Evolutionary conservation across 2,113 vertebrate species (phyloP), one percentile per base, ranked within the genome.

Genomic region (Chionodraco myersi): DNA sequence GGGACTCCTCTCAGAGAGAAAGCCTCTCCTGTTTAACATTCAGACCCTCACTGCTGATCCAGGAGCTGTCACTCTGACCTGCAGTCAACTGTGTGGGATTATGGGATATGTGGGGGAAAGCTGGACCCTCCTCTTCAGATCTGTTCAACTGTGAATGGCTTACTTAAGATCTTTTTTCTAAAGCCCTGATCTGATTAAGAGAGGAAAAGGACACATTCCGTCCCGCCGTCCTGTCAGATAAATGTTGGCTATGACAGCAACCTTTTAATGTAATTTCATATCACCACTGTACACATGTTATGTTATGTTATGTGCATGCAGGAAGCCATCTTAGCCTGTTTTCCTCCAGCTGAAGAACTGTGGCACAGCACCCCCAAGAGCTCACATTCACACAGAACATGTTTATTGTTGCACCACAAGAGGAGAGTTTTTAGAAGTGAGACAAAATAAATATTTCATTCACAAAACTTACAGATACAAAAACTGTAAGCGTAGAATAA

Each of bases 1-100:
- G 88, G 86, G 85, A 78, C 75, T 59, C 72, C 75, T 77, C 58
- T 82, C 72, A 79, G 57, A 83, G 67, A 87, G 65, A 82, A 90
- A 79, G 54, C 66, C 47, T 72, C 61, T 75, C 74, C 76, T 88
- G 77, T 73, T 90, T 80, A 84, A 67, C 77, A 87, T 87, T 80
- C 84, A 79, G 12, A 49, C 10, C 77, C 16, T 84, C 56, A 0
- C 21, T 36, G 5, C 67, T 5, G 4, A 67, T 67, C 54, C 67
- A 66, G 23, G 77, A 75, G 75, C 77, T 70, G 70, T 58, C 47
- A 80, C 75, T 67, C 36, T 77, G 79, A 80, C 63, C 81, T 16
- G 26, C 58, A 18, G 76, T 81, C 77, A 77, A 70, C 80, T 58
- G 44, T 47, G 72, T 67, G 61, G 83, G 44, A 87, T 85, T 86